These are phyloP conservation scores for Syngnathus scovelli DNA, from an alignment of 2,113 vertebrate genomes.

Conservation along the genomic window DNA sequence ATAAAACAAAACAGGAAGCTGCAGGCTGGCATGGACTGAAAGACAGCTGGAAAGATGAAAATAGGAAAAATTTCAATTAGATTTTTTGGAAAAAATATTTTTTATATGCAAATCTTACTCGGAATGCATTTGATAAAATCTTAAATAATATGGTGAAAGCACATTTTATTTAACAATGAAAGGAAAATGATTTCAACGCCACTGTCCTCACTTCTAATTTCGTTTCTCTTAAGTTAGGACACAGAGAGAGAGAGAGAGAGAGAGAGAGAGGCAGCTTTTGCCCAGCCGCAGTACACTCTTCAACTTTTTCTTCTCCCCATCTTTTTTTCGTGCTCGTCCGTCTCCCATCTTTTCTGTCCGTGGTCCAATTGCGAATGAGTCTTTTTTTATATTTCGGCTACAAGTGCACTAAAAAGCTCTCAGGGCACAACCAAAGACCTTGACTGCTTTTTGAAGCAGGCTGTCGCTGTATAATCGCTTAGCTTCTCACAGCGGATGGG, in stretches of 20 bases:
- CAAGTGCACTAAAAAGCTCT: conserved; percentile 52
- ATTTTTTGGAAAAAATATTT: too few species aligned
- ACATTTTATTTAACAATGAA: not conserved
- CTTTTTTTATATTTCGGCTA: conserved; percentile 44
- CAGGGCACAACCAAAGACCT: conserved; percentile 63
- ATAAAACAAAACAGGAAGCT: conserved; percentile 11
- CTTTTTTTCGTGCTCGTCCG: conserved; percentile 3
- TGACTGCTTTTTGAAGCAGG: conserved; percentile 65
- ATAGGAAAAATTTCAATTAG: too few species aligned
- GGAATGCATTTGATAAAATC: not conserved
- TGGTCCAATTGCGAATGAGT: conserved; percentile 42
- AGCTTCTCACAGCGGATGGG: conserved; percentile 59
- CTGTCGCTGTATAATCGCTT: conserved; percentile 71
- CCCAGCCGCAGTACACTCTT: not conserved
- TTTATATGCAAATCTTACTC: not conserved
- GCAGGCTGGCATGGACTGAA: conserved; percentile 31
- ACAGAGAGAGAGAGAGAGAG: too few species aligned
- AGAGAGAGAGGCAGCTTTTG: not conserved
- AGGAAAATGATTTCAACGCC: not conserved
- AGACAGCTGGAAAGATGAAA: conserved; percentile 21
- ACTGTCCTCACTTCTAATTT: not conserved
- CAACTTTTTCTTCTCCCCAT: not conserved
- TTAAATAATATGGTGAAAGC: not conserved
- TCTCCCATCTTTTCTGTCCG: conserved; percentile 16
- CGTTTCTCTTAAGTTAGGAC: not conserved